Evolutionary conservation across 2,888 invertebrate species (phyloP), one percentile per base, ranked within the genome.

Genomic region (Nomada flava): DNA sequence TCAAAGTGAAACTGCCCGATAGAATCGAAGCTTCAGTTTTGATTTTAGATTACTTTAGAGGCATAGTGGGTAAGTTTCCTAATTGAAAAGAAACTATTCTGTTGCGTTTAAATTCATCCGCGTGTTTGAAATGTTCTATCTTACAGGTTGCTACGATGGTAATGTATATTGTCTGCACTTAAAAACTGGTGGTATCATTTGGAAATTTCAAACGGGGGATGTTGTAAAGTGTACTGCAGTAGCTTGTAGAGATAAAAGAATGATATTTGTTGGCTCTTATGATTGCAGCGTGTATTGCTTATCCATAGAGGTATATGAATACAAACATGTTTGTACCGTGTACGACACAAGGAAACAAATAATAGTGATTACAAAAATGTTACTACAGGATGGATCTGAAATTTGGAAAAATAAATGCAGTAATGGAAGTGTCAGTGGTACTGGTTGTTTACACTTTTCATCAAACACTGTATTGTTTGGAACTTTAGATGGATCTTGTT

Each of bases 1-100:
- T 95, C 18, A 89, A 93, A 60, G 80, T 96, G 23, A 90, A 91
- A 76, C 91, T 97, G 5, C 95, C 96, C 11, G 96, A 97, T 87
- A 95, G 98, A 68, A 95, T 98, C 47, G 98, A 98, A 93, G 96
- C 97, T 0, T 95, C 95, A 1, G 94, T 95, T 2, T 91, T 95
- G 18, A 95, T 95, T 86, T 91, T 94, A 10, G 86, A 92, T 44
- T 88, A 93, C 29, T 90, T 94, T 4, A 93, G 93, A 86, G 95
- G 96, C 0, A 94, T 96, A 77, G 96, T 98, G 26, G 98, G 98
- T 95, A 91, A 90, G 91, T 69, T 60, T 59, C 4, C 23, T 57
- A 36, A n/a, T 60, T 13, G 15, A 11, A 5, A n/a, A 11, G 9
- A 53, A 5, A 13, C 13, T 36, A 36, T 7, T 36, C 0, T 36